These are phyloP conservation scores for Esperia sulphurella DNA, from an alignment of 2,888 invertebrate species.

Conservation along the genomic window DNA sequence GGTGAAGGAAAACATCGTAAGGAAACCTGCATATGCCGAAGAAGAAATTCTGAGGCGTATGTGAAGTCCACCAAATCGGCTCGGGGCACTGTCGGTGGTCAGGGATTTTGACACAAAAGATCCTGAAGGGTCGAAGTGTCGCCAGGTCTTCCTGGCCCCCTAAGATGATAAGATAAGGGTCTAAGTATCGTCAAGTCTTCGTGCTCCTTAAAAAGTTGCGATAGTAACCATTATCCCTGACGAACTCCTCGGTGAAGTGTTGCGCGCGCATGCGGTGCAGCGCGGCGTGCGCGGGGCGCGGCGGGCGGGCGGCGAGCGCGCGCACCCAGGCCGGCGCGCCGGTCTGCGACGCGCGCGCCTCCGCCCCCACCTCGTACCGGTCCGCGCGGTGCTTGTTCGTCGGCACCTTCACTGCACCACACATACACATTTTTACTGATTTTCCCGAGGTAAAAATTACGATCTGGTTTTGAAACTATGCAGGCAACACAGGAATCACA, in stretches of 20 bases:
- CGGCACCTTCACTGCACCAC: conserved; percentile 64
- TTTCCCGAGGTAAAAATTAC: too few relatives aligned
- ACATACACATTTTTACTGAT: background rate
- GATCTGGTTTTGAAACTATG: too few relatives aligned
- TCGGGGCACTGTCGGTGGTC: too few relatives aligned
- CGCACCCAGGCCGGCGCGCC: conserved; percentile 71
- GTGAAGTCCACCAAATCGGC: too few relatives aligned
- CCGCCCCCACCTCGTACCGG: conserved; percentile 70
- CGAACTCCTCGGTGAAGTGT: conserved; percentile 67
- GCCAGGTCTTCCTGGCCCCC: too few relatives aligned
- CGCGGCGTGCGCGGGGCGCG: conserved; percentile 50
- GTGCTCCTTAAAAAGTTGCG: background rate
- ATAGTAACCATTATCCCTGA: conserved; percentile 61
- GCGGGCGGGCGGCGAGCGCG: conserved; percentile 55
- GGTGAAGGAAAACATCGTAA: too few relatives aligned
- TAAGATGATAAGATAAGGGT: too few relatives aligned
- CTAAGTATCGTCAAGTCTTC: background rate
- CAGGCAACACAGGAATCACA: too few relatives aligned
- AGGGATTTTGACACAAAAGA: too few relatives aligned
- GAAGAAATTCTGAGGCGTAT: too few relatives aligned
- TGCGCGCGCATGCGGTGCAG: conserved; percentile 51
- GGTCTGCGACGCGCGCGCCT: conserved; percentile 61
- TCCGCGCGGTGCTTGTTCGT: conserved; percentile 74
- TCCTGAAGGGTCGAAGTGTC: too few relatives aligned
- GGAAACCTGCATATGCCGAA: too few relatives aligned